These are phyloP conservation scores for Melikaiella ostensackeni DNA, from an alignment of 2,888 invertebrate genomes.

Conservation along the genomic window DNA sequence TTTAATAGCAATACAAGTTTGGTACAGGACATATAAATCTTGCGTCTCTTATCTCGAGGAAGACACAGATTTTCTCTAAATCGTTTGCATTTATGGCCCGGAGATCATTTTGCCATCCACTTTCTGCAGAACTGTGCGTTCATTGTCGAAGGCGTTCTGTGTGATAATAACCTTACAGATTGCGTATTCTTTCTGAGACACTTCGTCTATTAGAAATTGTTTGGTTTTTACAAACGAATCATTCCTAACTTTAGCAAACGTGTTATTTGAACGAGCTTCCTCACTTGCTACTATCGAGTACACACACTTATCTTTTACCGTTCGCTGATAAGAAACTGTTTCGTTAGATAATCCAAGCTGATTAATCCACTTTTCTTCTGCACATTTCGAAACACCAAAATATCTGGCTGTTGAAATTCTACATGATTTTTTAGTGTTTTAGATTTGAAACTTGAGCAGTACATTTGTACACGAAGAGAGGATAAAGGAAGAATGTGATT, in stretches of 20 bases:
- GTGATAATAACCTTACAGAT: too few species aligned
- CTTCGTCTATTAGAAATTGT: too few species aligned
- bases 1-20: too few species aligned
- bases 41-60: too few species aligned
- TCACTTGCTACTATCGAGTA: neutral
- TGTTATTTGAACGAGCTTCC: neutral
- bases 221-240: too few species aligned
- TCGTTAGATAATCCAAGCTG: neutral
- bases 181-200: too few species aligned
- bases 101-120: too few species aligned
- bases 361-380: neutral
- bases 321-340: neutral
- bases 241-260: neutral
- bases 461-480: neutral
- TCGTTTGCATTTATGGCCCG: too few species aligned
- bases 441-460: neutral
- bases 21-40: too few species aligned
- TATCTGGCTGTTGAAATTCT: neutral
- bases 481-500: neutral
- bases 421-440: neutral
- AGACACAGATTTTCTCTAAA: too few species aligned
- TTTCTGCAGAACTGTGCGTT: too few species aligned
- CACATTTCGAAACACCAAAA: neutral
- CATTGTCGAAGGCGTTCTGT: too few species aligned
- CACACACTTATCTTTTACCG: slow-evolving; percentile 9